These are phyloP conservation scores for Columba janthina DNA, from an alignment of 2,113 vertebrate species.

Conservation along the genomic window DNA sequence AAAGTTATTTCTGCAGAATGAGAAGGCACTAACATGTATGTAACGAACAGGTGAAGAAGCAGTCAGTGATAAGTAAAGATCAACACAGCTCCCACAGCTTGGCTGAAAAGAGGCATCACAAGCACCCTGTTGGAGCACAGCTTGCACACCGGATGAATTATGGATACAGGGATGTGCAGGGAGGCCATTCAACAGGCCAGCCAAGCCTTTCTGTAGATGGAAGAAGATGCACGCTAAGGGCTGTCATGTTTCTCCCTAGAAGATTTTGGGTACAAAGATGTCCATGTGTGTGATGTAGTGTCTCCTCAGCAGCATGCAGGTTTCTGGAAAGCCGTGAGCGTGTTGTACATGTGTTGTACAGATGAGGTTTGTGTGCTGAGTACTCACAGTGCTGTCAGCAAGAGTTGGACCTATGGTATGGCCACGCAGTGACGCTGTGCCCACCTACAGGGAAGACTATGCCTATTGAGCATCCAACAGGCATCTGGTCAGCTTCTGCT, in stretches of 20 bases:
- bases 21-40: neutral
- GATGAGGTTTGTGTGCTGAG: neutral
- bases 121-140: neutral
- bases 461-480: neutral
- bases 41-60: neutral
- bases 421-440: accelerated
- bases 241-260: neutral
- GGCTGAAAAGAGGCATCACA: neutral
- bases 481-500: neutral
- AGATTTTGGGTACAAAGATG: neutral
- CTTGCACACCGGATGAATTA: neutral
- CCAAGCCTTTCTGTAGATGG: neutral
- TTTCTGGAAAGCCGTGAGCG: neutral
- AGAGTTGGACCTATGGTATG: accelerated
- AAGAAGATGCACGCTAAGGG: neutral
- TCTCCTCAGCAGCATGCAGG: neutral
- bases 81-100: neutral
- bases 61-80: neutral
- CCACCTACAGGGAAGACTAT: accelerated
- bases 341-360: neutral
- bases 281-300: accelerated
- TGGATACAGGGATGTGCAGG: accelerated
- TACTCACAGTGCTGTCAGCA: accelerated
- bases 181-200: neutral
- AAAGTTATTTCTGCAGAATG: neutral